phyloP scores from a whole-genome alignment of 2,113 vertebrate genomes.

The Vimba vimba region DNA sequence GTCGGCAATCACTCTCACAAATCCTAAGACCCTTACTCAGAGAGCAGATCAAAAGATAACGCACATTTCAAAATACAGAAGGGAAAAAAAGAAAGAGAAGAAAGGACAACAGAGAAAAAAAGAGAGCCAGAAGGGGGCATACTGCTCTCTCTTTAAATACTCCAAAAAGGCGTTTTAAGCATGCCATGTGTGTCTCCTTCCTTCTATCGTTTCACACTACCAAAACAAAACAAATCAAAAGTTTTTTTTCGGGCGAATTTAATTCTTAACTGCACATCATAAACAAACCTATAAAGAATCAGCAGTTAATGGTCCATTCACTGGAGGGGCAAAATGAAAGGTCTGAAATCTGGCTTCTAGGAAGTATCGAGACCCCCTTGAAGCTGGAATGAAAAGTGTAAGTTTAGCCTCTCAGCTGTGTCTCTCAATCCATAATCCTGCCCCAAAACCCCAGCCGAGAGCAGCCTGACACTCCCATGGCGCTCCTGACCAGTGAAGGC shows the following conservation, averaged over 20 bases:
- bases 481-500: slow-evolving; percentile 72
- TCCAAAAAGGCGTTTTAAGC: slow-evolving; percentile 76
- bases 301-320: slow-evolving; percentile 67
- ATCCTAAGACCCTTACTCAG: slow-evolving; percentile 69
- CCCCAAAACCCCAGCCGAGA: slow-evolving; percentile 74
- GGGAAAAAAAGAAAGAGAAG: slow-evolving; percentile 64
- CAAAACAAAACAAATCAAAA: slow-evolving; percentile 23
- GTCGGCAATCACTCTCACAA: slow-evolving; percentile 70
- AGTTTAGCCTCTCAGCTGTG: slow-evolving; percentile 83
- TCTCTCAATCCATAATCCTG: slow-evolving; percentile 82
- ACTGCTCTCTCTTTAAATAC: slow-evolving; percentile 78
- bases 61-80: slow-evolving; percentile 74
- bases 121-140: slow-evolving; percentile 84
- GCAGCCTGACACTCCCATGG: slow-evolving; percentile 79
- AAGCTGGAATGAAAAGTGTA: slow-evolving; percentile 81
- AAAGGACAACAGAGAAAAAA: slow-evolving; percentile 74
- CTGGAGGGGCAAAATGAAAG: slow-evolving; percentile 41
- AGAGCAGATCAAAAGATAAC: slow-evolving; percentile 80
- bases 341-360: slow-evolving; percentile 73
- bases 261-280: slow-evolving; percentile 5
- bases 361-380: slow-evolving; percentile 76
- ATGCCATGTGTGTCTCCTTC: slow-evolving; percentile 66
- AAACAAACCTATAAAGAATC: slow-evolving; percentile 45
- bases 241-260: slow-evolving; percentile 4
- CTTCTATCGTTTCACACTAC: slow-evolving; percentile 50